These are phyloP conservation scores for Aleiodes testaceus DNA, from an alignment of 2,888 invertebrate species.

Conservation along the genomic window DNA sequence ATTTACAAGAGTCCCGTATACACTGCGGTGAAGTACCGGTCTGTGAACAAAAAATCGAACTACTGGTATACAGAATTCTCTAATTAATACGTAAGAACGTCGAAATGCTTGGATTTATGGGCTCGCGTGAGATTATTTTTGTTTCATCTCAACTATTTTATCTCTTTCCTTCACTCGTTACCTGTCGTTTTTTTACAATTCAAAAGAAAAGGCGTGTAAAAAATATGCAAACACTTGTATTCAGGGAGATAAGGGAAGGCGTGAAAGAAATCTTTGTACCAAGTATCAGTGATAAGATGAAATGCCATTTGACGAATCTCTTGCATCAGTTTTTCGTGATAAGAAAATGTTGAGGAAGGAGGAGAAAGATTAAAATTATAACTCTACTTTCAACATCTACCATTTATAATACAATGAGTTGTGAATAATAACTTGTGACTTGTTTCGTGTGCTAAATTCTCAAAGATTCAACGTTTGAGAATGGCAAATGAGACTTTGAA, in stretches of 20 bases:
- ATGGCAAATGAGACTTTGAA: constrained; percentile 8
- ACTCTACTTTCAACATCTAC: constrained; percentile 8
- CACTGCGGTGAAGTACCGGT: constrained; percentile 34
- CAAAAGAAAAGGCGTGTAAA: neutral
- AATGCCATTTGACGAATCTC: constrained; percentile 24
- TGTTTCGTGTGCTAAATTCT: constrained; percentile 2
- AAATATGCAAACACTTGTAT: constrained; percentile 17
- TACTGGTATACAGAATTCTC: constrained; percentile 28
- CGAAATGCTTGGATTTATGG: constrained; percentile 41
- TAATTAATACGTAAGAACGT: constrained; percentile 44
- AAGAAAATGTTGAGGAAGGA: constrained; percentile 7
- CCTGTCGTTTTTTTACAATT: neutral
- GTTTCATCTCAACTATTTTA: neutral
- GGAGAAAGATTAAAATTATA: constrained; percentile 10
- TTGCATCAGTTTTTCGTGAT: constrained; percentile 18
- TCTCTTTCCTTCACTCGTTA: neutral
- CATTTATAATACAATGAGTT: constrained; percentile 16
- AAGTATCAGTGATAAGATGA: constrained; percentile 1
- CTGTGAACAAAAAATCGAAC: constrained; percentile 28
- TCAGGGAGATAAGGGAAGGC: constrained; percentile 5
- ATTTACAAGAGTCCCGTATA: constrained; percentile 13
- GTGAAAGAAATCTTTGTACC: neutral
- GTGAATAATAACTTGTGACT: constrained; percentile 9
- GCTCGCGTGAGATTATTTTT: constrained; percentile 37
- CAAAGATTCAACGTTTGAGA: constrained; percentile 11